Conservation (phyloP, 2,888 invertebrate species). For the Calliopum simillimum region DNA sequence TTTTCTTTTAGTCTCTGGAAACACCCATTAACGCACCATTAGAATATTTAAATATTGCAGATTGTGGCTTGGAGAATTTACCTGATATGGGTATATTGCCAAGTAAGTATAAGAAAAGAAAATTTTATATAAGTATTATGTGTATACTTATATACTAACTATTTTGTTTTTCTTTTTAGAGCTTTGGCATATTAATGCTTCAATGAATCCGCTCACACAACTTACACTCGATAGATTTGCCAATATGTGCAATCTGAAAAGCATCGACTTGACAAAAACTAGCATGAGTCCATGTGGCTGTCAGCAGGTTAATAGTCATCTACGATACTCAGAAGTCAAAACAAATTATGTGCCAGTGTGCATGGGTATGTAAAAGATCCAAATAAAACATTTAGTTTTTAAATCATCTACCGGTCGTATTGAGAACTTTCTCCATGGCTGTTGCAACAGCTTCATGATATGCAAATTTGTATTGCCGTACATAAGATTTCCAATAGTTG, state of each 20-base stretch:
- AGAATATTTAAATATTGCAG: slow-evolving; percentile 72
- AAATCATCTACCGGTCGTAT: too few species aligned
- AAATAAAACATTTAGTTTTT: too few species aligned
- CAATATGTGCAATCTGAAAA: slow-evolving; percentile 72
- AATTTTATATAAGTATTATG: not conserved
- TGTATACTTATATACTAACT: not conserved
- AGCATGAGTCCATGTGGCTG: slow-evolving; percentile 58
- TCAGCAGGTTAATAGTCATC: slow-evolving; percentile 61
- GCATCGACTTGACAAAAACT: slow-evolving; percentile 69
- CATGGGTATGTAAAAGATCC: slow-evolving; percentile 56
- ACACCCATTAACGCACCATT: slow-evolving; percentile 73
- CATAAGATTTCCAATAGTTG: too few species aligned
- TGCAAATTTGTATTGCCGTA: too few species aligned
- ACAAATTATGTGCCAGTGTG: slow-evolving; percentile 61
- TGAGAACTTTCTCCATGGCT: too few species aligned
- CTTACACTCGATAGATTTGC: slow-evolving; percentile 70
- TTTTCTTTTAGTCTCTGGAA: slow-evolving; percentile 48
- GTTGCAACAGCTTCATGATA: too few species aligned
- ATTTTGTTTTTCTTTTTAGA: slow-evolving; percentile 54
- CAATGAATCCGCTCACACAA: slow-evolving; percentile 70
- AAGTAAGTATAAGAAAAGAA: slow-evolving; percentile 52
- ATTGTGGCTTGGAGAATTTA: slow-evolving; percentile 71
- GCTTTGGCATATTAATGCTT: slow-evolving; percentile 73
- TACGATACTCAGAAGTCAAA: slow-evolving; percentile 56
- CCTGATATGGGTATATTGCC: slow-evolving; percentile 74